Evolutionary conservation across 1,140 invertebrate genomes (phyloP), one percentile per base, ranked within the genome.

Genomic region (Drosophila sp.): DNA sequence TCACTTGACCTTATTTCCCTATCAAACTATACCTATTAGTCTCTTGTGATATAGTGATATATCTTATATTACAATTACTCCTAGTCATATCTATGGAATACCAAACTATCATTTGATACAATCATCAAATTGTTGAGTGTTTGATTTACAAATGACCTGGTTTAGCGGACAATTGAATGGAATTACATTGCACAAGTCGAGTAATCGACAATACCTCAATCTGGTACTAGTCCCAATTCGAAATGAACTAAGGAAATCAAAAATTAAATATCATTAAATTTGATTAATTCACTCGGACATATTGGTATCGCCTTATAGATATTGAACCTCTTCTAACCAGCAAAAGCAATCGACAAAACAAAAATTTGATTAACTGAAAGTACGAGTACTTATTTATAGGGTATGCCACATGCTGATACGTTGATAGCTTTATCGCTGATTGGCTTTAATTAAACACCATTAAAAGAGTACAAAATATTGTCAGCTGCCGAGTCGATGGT

Each of bases 391-490:
- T 71, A 72, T 70, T 75, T 46, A 53, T 63, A 66, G 70, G 64
- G 61, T 64, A 77, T 72, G 71, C 62, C 74, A 76, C 74, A 61
- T 80, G 82, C 82, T 87, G 81, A 87, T 89, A 87, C 64, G 57
- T 69, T 40, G 63, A 82, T 86, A 13, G 46, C 36, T 40, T 73
- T 87, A 87, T 87, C 82, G 72, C 80, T 87, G 83, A 89, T 89
- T 89, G 80, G 76, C 54, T 83, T 89, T 89, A 89, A 89, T 89
- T 89, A 89, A 89, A 89, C 83, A 80, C 80, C 73, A 89, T 89
- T 89, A 89, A 89, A 75, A 72, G 62, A 79, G 72, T 81, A 78
- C 56, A 66, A 72, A 75, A 80, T 65, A 87, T 79, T 87, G 83
- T 87, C 82, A 87, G 78, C 74, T 46, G 29, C 64, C 34, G 61